Conservation (phyloP, 2,888 invertebrate species). For the Megaustenia siamemsis region DNA sequence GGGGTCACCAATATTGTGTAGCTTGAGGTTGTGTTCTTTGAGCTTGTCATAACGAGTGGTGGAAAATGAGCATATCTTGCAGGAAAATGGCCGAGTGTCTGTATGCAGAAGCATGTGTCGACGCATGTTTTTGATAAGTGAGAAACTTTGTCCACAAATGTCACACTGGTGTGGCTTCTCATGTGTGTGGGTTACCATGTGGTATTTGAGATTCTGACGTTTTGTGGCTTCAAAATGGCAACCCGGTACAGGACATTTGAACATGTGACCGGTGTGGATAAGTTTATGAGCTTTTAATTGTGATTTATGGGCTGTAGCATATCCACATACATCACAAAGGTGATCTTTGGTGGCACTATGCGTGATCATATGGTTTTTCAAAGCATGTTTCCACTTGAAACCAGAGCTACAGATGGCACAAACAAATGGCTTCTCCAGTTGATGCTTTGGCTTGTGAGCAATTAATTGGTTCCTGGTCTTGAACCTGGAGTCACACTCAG, state of each 20-base stretch:
- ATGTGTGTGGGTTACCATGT: slow-evolving; percentile 83
- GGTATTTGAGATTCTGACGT: slow-evolving; percentile 83
- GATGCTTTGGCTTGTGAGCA: slow-evolving; percentile 83
- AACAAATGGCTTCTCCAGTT: slow-evolving; percentile 82
- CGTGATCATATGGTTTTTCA: slow-evolving; percentile 80
- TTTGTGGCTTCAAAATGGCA: slow-evolving; percentile 81
- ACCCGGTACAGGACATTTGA: slow-evolving; percentile 81
- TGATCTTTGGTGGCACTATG: slow-evolving; percentile 83
- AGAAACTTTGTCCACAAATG: slow-evolving; percentile 83
- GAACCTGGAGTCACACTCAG: slow-evolving; percentile 82
- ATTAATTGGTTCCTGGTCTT: slow-evolving; percentile 81
- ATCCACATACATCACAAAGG: slow-evolving; percentile 83
- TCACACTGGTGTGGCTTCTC: slow-evolving; percentile 83
- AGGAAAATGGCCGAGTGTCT: slow-evolving; percentile 76
- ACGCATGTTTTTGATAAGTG: slow-evolving; percentile 82
- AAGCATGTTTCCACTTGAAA: slow-evolving; percentile 84
- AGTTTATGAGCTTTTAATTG: slow-evolving; percentile 83
- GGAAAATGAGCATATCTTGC: slow-evolving; percentile 81
- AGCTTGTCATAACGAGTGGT: slow-evolving; percentile 82
- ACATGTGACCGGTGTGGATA: slow-evolving; percentile 82
- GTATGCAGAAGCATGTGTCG: slow-evolving; percentile 79
- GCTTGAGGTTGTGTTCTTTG: slow-evolving; percentile 81
- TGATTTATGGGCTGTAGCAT: slow-evolving; percentile 83
- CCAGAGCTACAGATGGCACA: slow-evolving; percentile 81
- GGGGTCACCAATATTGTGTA: slow-evolving; percentile 68